Percentiles rank a stretch among this genome's conserved stretches.
Evolutionary conservation across 2,113 vertebrate genomes (phyloP).

Genomic region (Propithecus coquereli): DNA sequence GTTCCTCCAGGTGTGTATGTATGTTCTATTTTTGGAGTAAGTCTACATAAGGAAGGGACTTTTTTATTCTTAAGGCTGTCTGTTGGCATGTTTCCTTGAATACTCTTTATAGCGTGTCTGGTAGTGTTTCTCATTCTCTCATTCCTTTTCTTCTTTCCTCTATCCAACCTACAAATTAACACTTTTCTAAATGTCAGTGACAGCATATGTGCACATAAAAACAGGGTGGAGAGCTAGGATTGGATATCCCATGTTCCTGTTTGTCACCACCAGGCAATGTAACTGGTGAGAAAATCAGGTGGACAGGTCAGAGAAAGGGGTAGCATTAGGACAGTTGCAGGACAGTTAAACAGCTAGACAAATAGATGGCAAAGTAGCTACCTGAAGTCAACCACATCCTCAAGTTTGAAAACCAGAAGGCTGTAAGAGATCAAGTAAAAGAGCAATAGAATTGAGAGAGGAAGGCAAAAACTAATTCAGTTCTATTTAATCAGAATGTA

Average conservation of each 20-base stretch:
- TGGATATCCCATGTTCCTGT: background rate
- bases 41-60: background rate
- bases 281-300: background rate
- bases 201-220: background rate
- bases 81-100: background rate
- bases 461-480: background rate
- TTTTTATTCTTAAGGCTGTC: background rate
- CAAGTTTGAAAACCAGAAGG: background rate
- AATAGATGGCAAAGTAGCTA: background rate
- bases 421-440: background rate
- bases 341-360: background rate
- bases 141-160: background rate
- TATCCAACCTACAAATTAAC: background rate
- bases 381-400: background rate
- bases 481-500: background rate
- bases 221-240: background rate
- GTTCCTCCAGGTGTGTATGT: background rate
- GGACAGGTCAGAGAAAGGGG: background rate
- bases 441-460: background rate
- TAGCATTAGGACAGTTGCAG: background rate
- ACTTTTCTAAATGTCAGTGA: conserved; percentile 25
- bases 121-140: background rate
- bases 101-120: background rate
- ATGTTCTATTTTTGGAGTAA: background rate
- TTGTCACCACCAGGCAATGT: background rate